Conservation (phyloP, 2,797 vertebrate genomes). For the Mergus octosetaceus region DNA sequence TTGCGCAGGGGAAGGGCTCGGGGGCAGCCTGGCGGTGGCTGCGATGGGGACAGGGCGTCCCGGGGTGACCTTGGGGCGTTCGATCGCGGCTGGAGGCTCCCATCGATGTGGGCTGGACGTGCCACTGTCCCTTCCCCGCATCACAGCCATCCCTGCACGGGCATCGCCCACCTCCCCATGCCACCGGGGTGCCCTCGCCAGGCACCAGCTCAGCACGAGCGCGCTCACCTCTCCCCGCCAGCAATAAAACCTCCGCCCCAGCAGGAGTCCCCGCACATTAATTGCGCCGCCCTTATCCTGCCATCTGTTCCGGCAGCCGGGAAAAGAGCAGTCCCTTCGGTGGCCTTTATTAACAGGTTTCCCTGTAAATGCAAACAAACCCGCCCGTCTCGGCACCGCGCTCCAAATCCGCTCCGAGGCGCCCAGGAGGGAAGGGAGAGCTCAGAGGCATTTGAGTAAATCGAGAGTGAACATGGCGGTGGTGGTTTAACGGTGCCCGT, state of each 20-base stretch:
- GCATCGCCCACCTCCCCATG: no score
- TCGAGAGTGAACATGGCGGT: not conserved
- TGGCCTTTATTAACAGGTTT: slow-evolving; percentile 57
- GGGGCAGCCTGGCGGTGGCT: rapidly evolving
- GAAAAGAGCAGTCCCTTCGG: slow-evolving; percentile 58
- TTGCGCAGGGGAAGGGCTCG: not conserved
- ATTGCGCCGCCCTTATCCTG: not conserved
- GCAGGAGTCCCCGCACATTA: slow-evolving; percentile 46
- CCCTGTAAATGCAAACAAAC: slow-evolving; percentile 57
- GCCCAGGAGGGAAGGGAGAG: not conserved
- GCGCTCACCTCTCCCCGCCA: not conserved
- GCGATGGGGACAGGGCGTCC: rapidly evolving
- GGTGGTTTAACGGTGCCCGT: not conserved
- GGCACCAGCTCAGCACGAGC: not conserved
- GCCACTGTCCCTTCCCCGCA: no score
- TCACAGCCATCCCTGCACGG: no score
- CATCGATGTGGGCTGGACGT: not conserved
- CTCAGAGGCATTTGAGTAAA: not conserved
- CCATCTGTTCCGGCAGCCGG: slow-evolving; percentile 46
- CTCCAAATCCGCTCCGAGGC: not conserved
- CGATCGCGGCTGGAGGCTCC: not conserved
- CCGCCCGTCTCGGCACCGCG: rapidly evolving
- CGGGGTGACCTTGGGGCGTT: not conserved
- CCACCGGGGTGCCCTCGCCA: no score
- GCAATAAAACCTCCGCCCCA: not conserved